Percentiles rank a stretch among this genome's conserved stretches.
These are phyloP conservation scores for Lasius fuliginosus DNA, from an alignment of 2,888 invertebrate genomes.

Conservation along the genomic window DNA sequence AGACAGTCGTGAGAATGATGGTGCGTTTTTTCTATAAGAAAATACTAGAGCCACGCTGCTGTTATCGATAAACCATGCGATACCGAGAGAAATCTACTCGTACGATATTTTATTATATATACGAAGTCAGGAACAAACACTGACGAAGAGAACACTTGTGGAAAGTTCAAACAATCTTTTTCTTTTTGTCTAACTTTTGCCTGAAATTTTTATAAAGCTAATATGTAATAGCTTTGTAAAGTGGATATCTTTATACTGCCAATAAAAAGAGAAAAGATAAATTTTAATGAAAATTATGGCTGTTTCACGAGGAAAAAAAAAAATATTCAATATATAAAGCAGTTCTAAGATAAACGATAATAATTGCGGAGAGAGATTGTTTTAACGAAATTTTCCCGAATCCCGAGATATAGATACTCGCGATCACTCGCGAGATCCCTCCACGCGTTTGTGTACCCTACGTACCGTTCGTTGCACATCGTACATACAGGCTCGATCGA, in stretches of 20 bases:
- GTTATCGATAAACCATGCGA: constrained; percentile 14
- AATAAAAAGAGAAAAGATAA: neutral
- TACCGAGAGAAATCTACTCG: neutral
- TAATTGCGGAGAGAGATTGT: neutral
- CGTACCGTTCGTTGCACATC: constrained; percentile 32
- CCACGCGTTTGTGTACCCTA: constrained; percentile 23
- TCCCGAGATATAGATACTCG: neutral
- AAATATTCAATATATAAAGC: neutral
- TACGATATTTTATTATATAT: constrained; percentile 18
- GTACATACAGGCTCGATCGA: constrained; percentile 51
- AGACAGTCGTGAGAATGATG: neutral
- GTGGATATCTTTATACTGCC: neutral
- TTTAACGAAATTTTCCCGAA: constrained; percentile 12
- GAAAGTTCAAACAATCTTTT: constrained; percentile 1
- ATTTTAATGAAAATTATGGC: constrained; percentile 18
- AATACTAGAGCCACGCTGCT: neutral
- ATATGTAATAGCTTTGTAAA: neutral
- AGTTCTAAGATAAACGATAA: constrained; percentile 13
- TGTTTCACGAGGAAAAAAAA: neutral
- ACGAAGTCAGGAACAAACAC: neutral
- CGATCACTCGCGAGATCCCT: constrained; percentile 33
- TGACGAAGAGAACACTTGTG: constrained; percentile 26
- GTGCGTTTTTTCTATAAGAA: neutral
- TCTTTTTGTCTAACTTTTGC: neutral
- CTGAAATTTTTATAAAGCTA: neutral